phyloP scores from a whole-genome alignment of 2,113 vertebrate genomes.

The Carassius auratus region DNA sequence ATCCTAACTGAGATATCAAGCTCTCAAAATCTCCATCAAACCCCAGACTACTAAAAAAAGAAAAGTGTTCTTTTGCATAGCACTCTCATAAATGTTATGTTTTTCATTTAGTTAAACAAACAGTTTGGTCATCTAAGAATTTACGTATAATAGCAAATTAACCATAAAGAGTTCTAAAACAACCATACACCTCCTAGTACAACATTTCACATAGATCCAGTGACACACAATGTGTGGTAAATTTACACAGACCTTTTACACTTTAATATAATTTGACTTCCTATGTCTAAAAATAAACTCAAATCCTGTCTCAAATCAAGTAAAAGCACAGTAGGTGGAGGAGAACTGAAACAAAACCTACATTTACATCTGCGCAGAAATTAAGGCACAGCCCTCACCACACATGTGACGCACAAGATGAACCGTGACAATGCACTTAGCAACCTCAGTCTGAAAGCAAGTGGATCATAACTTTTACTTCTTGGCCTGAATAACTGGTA shows the following conservation, averaged over 20 bases:
- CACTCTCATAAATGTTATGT: not conserved
- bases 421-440: no score
- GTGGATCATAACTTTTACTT: no score
- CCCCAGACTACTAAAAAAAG: not conserved
- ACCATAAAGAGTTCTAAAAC: not conserved
- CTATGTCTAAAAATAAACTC: not conserved
- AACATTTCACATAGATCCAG: not conserved
- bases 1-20: slow-evolving; percentile 47
- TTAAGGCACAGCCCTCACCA: not conserved
- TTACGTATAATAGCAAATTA: not conserved
- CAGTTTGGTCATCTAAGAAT: not conserved
- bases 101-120: not conserved
- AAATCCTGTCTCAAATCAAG: not conserved
- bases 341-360: not conserved
- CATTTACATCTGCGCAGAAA: not conserved
- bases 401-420: not conserved
- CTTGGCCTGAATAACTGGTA: no score
- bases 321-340: not conserved
- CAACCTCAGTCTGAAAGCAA: no score
- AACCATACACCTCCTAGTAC: not conserved
- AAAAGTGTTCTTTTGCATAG: not conserved
- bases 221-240: not conserved
- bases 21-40: not conserved
- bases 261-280: no score
- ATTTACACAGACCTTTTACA: not conserved